Evolutionary conservation across 2,888 invertebrate genomes (phyloP), one percentile per base, ranked within the genome.

Genomic region (Saturnia pavonia): DNA sequence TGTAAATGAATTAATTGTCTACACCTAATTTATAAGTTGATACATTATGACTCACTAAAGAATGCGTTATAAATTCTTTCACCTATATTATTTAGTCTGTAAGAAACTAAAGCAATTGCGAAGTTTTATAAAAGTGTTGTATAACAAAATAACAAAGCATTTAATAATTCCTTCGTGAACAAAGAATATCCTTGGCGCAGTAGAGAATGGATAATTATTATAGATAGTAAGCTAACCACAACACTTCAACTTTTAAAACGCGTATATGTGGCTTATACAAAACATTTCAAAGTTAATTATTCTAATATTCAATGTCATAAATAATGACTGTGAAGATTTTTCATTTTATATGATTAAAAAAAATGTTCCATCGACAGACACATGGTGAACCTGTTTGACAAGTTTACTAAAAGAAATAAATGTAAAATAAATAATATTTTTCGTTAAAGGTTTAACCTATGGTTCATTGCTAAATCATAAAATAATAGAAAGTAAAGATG

Each of bases 101-200:
- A 40, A 63, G 19, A 69, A 71, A 69, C 45, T 67, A 68, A 66
- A 45, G 57, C 71, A 71, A 65, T 68, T 72, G 70, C 68, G 69
- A 71, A 69, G 67, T 40, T 65, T 65, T 40, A 65, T 65, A 65
- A 70, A 71, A 69, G 65, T 40, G 34, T 40, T 65, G 40, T 65
- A 65, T 65, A 65, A 65, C 65, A 65, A 65, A 9, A 60, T 76
- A 81, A 84, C 78, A 83, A 83, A 80, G 80, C 65, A 40, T 65
- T 40, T 65, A 65, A 65, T 40, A 84, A 79, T 82, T 84, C 82
- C 79, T 79, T 80, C 74, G 78, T 74, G 78, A 84, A 87, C 88
- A 85, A 89, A 86, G 85, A 85, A 85, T 82, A 65, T 65, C 65
- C 65, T 65, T 65, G 65, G 34, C 40, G 40, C 65, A 65, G n/a